A percentile compares a stretch with the other conserved stretches of the same genome.
Evolutionary conservation across 1,140 invertebrate species (phyloP).

Genomic region (Hydropsyche tenuis): DNA sequence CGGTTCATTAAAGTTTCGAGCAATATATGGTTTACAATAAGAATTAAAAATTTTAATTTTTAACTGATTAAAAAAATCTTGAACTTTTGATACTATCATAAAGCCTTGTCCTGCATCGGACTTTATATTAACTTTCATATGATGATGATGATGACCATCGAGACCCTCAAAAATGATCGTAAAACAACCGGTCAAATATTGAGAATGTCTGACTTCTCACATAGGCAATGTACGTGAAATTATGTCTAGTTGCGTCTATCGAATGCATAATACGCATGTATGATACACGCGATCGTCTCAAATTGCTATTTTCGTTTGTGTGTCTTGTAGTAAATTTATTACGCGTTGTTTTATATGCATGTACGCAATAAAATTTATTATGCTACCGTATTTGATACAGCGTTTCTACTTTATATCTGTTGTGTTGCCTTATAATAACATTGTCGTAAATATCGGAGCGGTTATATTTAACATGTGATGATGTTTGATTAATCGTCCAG

Average conservation of each 20-base stretch:
- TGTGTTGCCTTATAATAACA: background rate
- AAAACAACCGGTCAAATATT: no score
- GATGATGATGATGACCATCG: no score
- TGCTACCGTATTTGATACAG: slow-evolving; percentile 23
- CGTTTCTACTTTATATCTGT: background rate
- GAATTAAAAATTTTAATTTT: no score
- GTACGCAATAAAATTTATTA: slow-evolving; percentile 27
- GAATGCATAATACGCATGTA: background rate
- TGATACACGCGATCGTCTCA: background rate
- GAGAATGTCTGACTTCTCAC: background rate
- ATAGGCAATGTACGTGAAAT: background rate
- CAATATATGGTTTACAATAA: no score
- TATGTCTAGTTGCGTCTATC: background rate
- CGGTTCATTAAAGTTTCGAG: no score
- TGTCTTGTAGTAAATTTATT: slow-evolving; percentile 3
- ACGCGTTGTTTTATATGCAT: background rate
- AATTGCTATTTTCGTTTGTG: slow-evolving; percentile 13
- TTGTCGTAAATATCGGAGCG: slow-evolving; percentile 4
- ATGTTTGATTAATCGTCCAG: no score
- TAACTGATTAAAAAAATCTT: no score
- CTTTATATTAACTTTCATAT: no score
- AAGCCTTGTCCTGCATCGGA: no score
- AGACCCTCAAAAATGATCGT: no score
- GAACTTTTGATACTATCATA: no score
- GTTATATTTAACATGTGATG: no score